Base-by-base conservation (phyloP, 2,113 vertebrate genomes). In the Caretta caretta region DNA sequence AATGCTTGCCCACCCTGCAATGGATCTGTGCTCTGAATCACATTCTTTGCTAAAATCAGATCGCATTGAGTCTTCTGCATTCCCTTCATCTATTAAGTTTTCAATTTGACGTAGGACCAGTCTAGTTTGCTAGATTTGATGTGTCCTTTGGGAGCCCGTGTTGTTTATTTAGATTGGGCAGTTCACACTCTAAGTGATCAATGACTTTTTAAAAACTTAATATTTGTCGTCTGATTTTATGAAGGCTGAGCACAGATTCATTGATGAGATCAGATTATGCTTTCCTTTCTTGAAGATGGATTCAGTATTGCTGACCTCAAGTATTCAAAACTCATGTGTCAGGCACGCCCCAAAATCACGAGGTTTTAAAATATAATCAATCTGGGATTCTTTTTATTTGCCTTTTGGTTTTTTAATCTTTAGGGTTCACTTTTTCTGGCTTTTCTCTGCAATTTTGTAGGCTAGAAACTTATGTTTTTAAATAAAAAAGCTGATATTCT, bases 21-120 rank as follows among this genome's bases (percentile, higher is more conserved):
- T 35, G n/a, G 0, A 0, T 46, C 38, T 62, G 93, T 54, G 42
- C 10, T 4, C 2, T 38, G 79, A 62, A 11, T 27, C 0, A 1
- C 11, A 92, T 88, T 87, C 16, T 17, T 93, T 87, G 53, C 69
- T 51, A 22, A 57, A 46, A 29, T 38, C 89, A 82, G 53, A 42
- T 10, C 0, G 1, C 80, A 51, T 62, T 56, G 35, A 92, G n/a
- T 31, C 49, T 3, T 93, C 65, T 84, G 56, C 20, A 57, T 48
- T 83, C 49, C 59, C 48, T 86, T 9, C 46, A 29, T 42, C 49
- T 12, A 46, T 16, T 62, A 35, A 35, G 87, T 89, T 81, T 79
- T 17, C 53, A 25, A n/a, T 0, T 0, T 0, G 4, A 80, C 7
- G 42, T 78, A 22, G 0, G 0, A 87, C n/a, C 35, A 56, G 8